Percentiles rank a stretch among this genome's conserved stretches.
phyloP scores from a whole-genome alignment of 2,797 vertebrate species.

The Phrynocephalus forsythii region DNA sequence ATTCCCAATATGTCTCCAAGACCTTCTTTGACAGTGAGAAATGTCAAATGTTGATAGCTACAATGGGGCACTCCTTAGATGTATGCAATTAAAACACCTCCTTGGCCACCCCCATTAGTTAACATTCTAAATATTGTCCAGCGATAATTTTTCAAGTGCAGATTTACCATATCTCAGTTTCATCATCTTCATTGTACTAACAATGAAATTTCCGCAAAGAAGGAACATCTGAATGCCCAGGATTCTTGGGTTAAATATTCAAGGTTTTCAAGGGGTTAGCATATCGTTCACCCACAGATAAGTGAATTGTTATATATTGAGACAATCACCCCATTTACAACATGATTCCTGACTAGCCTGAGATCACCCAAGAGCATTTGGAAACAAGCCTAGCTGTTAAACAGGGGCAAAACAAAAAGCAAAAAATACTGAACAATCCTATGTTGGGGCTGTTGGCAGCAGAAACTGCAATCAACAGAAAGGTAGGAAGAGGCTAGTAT shows the following conservation, averaged over 20 bases:
- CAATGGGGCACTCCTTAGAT: neutral
- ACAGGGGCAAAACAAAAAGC: neutral
- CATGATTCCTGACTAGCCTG: neutral
- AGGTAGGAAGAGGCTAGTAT: no score
- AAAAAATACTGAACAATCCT: no score
- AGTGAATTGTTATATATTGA: neutral
- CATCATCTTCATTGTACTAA: slow-evolving; percentile 11
- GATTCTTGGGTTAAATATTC: neutral
- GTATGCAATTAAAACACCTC: neutral
- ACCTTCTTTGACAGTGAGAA: slow-evolving; percentile 11
- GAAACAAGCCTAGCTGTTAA: neutral
- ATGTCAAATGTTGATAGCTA: neutral
- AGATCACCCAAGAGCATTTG: neutral
- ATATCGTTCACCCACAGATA: neutral
- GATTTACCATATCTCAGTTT: neutral
- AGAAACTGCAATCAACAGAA: neutral
- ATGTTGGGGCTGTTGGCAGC: neutral
- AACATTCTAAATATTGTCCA: slow-evolving; percentile 20
- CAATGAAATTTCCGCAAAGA: slow-evolving; percentile 7
- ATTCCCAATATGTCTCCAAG: slow-evolving; percentile 1
- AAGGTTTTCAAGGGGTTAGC: neutral
- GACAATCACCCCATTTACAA: neutral
- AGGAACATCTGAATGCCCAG: neutral
- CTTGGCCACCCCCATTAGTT: neutral
- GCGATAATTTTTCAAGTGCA: slow-evolving; percentile 23